These are phyloP conservation scores for Epinotia ramella DNA, from an alignment of 2,888 invertebrate species.

Conservation along the genomic window DNA sequence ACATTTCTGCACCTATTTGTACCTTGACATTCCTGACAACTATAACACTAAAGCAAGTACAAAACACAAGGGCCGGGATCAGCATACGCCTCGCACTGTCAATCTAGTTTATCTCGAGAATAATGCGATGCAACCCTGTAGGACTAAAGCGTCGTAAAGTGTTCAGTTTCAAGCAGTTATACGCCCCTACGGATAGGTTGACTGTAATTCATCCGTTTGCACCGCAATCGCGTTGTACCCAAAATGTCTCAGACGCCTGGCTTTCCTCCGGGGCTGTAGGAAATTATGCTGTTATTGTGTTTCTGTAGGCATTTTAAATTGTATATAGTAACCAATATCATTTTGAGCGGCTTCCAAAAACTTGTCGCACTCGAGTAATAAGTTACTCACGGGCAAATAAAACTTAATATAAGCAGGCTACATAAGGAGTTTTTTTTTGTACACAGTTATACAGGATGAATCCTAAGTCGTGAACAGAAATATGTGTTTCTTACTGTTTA, in stretches of 20 bases:
- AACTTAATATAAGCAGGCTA: background rate
- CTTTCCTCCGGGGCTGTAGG: constrained; percentile 28
- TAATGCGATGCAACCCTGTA: constrained; percentile 34
- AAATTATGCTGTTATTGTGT: constrained; percentile 37
- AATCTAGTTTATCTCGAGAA: constrained; percentile 41
- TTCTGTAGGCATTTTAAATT: constrained; percentile 22
- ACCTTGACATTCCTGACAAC: background rate
- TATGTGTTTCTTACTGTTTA: too few species aligned
- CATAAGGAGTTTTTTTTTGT: too few species aligned
- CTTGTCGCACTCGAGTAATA: background rate
- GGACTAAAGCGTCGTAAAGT: constrained; percentile 14
- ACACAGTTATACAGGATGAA: too few species aligned
- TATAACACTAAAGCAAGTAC: constrained; percentile 2
- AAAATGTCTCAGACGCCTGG: constrained; percentile 35
- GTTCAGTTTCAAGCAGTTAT: constrained; percentile 15
- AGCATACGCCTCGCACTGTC: constrained; percentile 27
- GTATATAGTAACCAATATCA: background rate
- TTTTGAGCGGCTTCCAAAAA: background rate
- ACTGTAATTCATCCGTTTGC: constrained; percentile 29
- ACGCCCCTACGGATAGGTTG: constrained; percentile 1
- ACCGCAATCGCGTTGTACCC: constrained; percentile 40
- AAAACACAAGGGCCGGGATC: constrained; percentile 13
- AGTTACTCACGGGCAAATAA: background rate
- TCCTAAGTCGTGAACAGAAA: too few species aligned
- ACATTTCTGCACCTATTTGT: constrained; percentile 6